Base-by-base conservation (phyloP, 2,113 vertebrate genomes). In the Alexandromys fortis region DNA sequence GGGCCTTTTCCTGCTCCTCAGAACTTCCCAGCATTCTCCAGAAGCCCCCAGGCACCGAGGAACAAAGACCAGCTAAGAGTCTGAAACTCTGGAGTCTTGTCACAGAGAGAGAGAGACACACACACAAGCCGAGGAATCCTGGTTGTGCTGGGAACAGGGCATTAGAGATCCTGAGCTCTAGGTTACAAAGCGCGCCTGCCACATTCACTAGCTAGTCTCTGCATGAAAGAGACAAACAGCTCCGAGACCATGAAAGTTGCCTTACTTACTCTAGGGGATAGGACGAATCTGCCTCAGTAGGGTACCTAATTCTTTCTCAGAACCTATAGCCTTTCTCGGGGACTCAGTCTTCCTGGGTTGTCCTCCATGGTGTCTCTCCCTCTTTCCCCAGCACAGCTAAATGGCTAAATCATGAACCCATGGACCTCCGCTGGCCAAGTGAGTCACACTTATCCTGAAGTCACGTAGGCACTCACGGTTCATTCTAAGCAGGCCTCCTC, bases 401-500 rank as follows among this genome's bases (percentile, higher is more conserved):
- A 91, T 0, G 10, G 42, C 65, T 76, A 30, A 61, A 6, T 0
- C 81, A 91, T 21, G 55, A 86, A 89, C 28, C 75, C 86, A 61
- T 4, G n/a, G 77, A 38, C 77, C 67, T 76, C 91, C 7, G 38
- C 52, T 1, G 42, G 67, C 45, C 93, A 93, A 92, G 49, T 3
- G 30, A 75, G 83, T 45, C 65, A 0, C 12, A 38, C 52, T 52
- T 70, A 90, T 12, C 63, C 61, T 22, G 68, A 95, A 90, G 21
- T 19, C 0, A 0, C 16, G 1, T 7, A 68, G 58, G 75, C 0
- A 0, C 77, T 93, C 76, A 0, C n/a, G 24, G 70, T 95, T 38
- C 81, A 0, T 0, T 75, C 94, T 0, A 0, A 93, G 68, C 89
- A 65, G 42, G 17, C 72, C 61, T 96, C 79, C 94, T 91, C 91